These are phyloP conservation scores for Anthoscopus minutus DNA, from an alignment of 2,113 vertebrate genomes.

Conservation along the genomic window DNA sequence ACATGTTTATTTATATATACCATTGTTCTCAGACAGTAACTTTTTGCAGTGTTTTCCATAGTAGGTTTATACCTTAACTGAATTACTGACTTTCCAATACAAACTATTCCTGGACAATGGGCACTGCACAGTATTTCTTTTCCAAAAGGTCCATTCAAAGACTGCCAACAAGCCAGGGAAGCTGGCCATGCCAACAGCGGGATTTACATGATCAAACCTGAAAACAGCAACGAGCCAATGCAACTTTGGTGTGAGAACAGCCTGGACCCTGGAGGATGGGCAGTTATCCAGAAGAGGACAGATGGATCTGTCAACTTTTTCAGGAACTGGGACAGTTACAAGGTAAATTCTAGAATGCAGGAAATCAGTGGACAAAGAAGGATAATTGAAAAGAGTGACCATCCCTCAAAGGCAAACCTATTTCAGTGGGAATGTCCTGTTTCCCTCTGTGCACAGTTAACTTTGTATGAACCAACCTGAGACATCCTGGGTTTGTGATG, in stretches of 20 bases:
- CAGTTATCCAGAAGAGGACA: conserved; percentile 91
- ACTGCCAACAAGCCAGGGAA: conserved; percentile 88
- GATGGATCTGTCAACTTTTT: conserved; percentile 98
- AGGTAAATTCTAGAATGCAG: conserved; percentile 70
- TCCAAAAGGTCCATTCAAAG: conserved; percentile 87
- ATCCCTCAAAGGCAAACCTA: neutral
- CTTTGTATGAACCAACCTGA: neutral
- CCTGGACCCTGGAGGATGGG: conserved; percentile 95
- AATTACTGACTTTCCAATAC: neutral
- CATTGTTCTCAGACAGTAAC: neutral
- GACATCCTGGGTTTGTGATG: neutral
- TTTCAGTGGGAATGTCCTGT: neutral
- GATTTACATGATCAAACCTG: conserved; percentile 91
- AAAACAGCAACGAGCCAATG: conserved; percentile 79
- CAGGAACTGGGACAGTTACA: conserved; percentile 98
- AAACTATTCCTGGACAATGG: neutral
- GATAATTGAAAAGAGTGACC: neutral
- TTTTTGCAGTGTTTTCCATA: neutral
- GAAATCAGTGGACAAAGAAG: neutral
- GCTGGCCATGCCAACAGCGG: conserved; percentile 88
- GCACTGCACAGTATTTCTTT: neutral
- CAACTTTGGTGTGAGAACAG: conserved; percentile 96
- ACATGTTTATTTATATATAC: neutral
- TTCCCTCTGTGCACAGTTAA: neutral
- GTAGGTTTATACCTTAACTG: neutral